Percentiles rank a stretch among this genome's conserved stretches.
Evolutionary conservation across 2,888 invertebrate species (phyloP).

Genomic region (Monopis laevigella): DNA sequence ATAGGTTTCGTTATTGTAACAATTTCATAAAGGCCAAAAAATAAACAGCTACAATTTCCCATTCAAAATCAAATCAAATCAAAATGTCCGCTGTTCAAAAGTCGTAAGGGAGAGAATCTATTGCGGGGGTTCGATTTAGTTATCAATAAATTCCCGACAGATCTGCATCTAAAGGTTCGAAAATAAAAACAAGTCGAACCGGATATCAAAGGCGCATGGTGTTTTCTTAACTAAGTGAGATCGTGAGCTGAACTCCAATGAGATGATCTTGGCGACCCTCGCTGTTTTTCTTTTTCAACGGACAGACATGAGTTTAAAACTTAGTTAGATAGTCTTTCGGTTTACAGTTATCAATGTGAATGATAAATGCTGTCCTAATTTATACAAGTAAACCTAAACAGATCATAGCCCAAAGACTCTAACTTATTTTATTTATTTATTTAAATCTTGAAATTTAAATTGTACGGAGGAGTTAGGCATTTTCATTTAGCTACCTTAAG

Average conservation of each 20-base stretch:
- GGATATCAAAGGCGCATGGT: conserved; percentile 51
- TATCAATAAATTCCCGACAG: conserved; percentile 56
- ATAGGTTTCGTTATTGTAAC: no score
- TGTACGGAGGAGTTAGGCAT: no score
- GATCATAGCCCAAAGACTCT: no score
- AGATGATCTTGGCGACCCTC: conserved; percentile 43
- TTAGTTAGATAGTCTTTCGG: no score
- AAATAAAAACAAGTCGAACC: conserved; percentile 24
- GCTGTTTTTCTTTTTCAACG: conserved; percentile 41
- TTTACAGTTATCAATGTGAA: no score
- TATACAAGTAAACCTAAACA: no score
- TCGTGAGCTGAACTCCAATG: conserved; percentile 53
- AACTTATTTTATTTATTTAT: no score
- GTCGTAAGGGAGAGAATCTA: conserved; percentile 37
- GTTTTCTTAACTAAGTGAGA: conserved; percentile 63
- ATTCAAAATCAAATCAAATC: conserved; percentile 18
- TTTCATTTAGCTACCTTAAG: no score
- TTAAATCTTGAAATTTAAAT: no score
- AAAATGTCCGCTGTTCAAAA: conserved; percentile 21
- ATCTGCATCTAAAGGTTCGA: conserved; percentile 39
- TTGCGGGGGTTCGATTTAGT: conserved; percentile 30
- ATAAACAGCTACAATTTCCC: conserved; percentile 13
- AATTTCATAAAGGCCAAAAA: no score
- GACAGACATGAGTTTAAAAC: no score
- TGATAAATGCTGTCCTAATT: no score